A percentile compares a stretch with the other conserved stretches of the same genome.
phyloP scores from a whole-genome alignment of 2,888 invertebrate species.

The Calameuta pallipes region DNA sequence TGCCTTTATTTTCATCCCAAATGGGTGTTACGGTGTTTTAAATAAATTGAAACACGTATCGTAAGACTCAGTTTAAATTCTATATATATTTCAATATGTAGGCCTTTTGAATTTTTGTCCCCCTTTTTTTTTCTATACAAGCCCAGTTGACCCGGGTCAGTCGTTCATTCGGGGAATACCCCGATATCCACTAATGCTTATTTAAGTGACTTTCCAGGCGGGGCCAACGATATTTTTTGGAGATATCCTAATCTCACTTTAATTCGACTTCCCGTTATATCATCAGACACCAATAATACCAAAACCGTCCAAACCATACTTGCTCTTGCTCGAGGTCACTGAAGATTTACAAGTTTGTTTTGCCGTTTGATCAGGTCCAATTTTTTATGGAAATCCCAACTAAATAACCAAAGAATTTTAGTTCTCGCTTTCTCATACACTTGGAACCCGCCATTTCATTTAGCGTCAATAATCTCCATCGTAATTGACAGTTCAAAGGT shows the following conservation, averaged over 20 bases:
- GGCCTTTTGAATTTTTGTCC: neutral
- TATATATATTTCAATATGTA: too few species aligned
- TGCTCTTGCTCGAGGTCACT: neutral
- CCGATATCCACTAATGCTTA: slow-evolving; percentile 52
- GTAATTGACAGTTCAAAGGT: neutral
- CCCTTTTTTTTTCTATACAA: neutral
- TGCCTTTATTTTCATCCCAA: neutral
- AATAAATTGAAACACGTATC: neutral
- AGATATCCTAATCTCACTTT: slow-evolving; percentile 52
- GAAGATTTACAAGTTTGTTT: neutral
- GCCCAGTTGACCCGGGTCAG: slow-evolving; percentile 24
- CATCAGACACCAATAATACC: slow-evolving; percentile 20
- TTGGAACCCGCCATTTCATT: neutral
- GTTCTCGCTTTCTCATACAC: neutral
- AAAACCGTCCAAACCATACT: neutral
- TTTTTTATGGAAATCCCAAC: neutral
- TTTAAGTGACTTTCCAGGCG: slow-evolving; percentile 54
- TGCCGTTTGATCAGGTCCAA: neutral
- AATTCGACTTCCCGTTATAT: slow-evolving; percentile 51
- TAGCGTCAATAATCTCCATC: neutral
- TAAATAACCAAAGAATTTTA: neutral
- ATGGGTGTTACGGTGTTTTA: neutral
- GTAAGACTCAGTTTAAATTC: neutral
- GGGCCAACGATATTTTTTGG: slow-evolving; percentile 24
- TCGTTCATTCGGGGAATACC: slow-evolving; percentile 29